phyloP scores from a whole-genome alignment of 1,140 invertebrate genomes.

The Ptiloglossa arizonensis region DNA sequence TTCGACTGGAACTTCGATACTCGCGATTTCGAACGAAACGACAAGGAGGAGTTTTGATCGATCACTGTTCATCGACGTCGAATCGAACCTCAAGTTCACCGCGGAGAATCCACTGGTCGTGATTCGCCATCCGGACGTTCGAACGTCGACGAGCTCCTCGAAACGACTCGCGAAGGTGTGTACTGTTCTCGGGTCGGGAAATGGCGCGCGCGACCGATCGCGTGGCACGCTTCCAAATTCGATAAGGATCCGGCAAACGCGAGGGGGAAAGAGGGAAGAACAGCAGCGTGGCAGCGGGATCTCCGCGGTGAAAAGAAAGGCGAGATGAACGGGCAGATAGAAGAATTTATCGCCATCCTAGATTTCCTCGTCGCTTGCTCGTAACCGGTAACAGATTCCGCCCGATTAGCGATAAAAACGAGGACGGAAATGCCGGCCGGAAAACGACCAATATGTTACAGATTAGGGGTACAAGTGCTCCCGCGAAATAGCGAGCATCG shows the following conservation, averaged over 20 bases:
- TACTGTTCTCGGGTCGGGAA: conserved; percentile 27
- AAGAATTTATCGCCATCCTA: conserved; percentile 49
- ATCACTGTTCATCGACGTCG: too few relatives aligned
- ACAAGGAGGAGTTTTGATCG: too few relatives aligned
- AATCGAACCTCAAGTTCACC: too few relatives aligned
- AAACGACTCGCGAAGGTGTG: conserved; percentile 45
- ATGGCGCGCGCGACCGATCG: conserved; percentile 13
- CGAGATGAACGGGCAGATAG: conserved; percentile 47
- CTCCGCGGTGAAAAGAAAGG: conserved; percentile 36
- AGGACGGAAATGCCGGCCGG: not conserved
- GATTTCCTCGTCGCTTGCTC: not conserved
- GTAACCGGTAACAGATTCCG: conserved; percentile 33
- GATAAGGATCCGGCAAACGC: conserved; percentile 47
- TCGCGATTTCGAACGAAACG: too few relatives aligned
- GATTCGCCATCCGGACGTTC: too few relatives aligned
- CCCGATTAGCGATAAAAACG: conserved; percentile 37
- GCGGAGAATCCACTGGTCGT: too few relatives aligned
- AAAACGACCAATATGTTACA: conserved; percentile 4
- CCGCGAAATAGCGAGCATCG: conserved; percentile 1
- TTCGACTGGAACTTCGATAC: too few relatives aligned
- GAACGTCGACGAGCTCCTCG: conserved; percentile 36
- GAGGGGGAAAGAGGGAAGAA: not conserved
- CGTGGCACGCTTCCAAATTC: conserved; percentile 56
- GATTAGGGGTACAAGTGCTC: not conserved
- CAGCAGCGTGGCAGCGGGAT: too few relatives aligned